phyloP scores from a whole-genome alignment of 2,888 invertebrate genomes.

The Nemapogon koenigi region DNA sequence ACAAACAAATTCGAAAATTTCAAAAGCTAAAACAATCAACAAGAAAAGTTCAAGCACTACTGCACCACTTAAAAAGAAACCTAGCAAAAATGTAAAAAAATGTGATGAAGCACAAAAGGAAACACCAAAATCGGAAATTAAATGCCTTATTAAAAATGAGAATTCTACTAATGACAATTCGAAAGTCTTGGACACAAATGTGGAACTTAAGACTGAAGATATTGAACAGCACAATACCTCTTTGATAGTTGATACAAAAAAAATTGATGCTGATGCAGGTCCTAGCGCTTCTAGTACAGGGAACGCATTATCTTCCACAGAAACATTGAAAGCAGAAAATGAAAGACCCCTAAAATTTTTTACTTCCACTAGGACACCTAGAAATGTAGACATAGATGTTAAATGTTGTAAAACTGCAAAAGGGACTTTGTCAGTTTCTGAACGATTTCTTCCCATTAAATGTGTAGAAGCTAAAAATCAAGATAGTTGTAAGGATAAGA shows the following conservation, averaged over 20 bases:
- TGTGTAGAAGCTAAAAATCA: slow-evolving; percentile 36
- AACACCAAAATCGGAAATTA: slow-evolving; percentile 9
- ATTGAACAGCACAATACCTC: too few species aligned
- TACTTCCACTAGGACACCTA: slow-evolving; percentile 46
- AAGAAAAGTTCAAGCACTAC: slow-evolving; percentile 28
- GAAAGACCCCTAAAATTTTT: slow-evolving; percentile 57
- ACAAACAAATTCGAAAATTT: slow-evolving; percentile 33
- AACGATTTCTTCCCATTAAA: slow-evolving; percentile 49
- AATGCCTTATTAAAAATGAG: slow-evolving; percentile 11
- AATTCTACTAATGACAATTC: too few species aligned
- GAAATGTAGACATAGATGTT: slow-evolving; percentile 52
- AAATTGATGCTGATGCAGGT: too few species aligned
- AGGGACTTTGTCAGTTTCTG: slow-evolving; percentile 50
- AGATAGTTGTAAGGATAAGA: slow-evolving; percentile 39
- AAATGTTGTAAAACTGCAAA: slow-evolving; percentile 54
- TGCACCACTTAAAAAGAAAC: slow-evolving; percentile 31
- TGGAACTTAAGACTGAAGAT: too few species aligned
- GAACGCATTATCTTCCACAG: too few species aligned
- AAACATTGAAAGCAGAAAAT: slow-evolving; percentile 30
- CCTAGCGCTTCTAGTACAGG: too few species aligned
- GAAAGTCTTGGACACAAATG: too few species aligned
- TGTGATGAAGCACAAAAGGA: slow-evolving; percentile 18
- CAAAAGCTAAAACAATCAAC: slow-evolving; percentile 33
- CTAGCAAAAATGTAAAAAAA: slow-evolving; percentile 13
- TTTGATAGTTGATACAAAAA: too few species aligned